Evolutionary conservation across 2,113 vertebrate species (phyloP).

Genomic region (Geothlypis trichas): DNA sequence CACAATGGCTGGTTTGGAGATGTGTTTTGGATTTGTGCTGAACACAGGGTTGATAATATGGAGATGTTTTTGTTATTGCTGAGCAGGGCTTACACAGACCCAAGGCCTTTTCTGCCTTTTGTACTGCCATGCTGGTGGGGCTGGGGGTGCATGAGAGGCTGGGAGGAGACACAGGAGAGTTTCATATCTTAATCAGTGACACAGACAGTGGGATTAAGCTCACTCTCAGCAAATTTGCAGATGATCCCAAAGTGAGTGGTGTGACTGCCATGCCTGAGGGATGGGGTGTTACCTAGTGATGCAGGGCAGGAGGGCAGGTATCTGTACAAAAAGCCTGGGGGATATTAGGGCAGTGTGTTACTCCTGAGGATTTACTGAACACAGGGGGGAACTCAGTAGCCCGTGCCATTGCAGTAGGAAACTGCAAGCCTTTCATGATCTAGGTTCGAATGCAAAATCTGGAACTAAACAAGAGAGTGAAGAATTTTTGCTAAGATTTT

Average conservation of each 20-base stretch:
- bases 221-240: neutral
- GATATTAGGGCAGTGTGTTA: neutral
- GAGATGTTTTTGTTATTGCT: neutral
- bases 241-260: neutral
- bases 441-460: neutral
- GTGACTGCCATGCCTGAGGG: too few species aligned
- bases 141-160: neutral
- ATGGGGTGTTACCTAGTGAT: neutral
- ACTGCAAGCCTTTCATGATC: neutral
- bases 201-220: neutral
- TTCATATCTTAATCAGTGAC: neutral
- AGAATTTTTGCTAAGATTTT: neutral
- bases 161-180: neutral
- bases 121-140: rapidly evolving
- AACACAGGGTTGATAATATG: neutral
- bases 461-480: neutral
- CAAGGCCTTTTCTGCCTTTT: neutral
- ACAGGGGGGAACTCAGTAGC: neutral
- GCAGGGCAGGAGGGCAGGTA: neutral
- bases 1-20: neutral
- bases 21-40: neutral
- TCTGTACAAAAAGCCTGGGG: neutral
- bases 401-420: neutral
- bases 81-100: neutral
- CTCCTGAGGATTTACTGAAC: neutral